Evolutionary conservation across 92 coral and sea anemone species (phyloP).

Genomic region (Micromussa lordhowensis): DNA sequence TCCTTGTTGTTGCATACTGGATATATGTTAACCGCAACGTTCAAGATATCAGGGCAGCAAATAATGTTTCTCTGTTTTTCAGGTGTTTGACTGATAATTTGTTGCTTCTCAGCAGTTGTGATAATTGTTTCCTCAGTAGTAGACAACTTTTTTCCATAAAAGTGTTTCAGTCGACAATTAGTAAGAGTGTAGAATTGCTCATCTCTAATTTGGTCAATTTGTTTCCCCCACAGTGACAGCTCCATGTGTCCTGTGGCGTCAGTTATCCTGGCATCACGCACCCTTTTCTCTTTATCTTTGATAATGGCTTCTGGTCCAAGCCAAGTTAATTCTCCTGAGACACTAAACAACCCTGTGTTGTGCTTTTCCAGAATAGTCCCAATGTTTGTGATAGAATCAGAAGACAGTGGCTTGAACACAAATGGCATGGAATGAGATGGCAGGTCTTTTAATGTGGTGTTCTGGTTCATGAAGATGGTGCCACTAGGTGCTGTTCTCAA

Average conservation of each 20-base stretch:
- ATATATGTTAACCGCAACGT: conserved; percentile 25
- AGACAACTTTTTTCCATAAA: conserved; percentile 20
- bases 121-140: conserved; percentile 3
- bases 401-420: neutral
- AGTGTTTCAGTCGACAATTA: conserved; percentile 29
- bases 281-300: neutral
- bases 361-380: conserved; percentile 21
- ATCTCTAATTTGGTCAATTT: neutral
- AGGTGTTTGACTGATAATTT: neutral
- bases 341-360: neutral
- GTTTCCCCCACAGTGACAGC: too few species aligned
- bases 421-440: conserved; percentile 18
- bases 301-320: conserved; percentile 30
- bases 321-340: conserved; percentile 26
- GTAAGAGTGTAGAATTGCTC: conserved; percentile 23
- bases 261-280: conserved; percentile 24
- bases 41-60: conserved; percentile 40
- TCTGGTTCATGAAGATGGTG: conserved; percentile 33
- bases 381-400: neutral
- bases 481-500: conserved; percentile 15
- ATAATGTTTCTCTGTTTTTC: conserved; percentile 1
- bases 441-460: conserved; percentile 8
- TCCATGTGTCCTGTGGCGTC: too few species aligned
- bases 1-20: conserved; percentile 41
- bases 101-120: neutral